Percentiles rank a stretch among this genome's conserved stretches.
Conservation (phyloP, 2,888 invertebrate genomes). For the Coelinius sp. region DNA sequence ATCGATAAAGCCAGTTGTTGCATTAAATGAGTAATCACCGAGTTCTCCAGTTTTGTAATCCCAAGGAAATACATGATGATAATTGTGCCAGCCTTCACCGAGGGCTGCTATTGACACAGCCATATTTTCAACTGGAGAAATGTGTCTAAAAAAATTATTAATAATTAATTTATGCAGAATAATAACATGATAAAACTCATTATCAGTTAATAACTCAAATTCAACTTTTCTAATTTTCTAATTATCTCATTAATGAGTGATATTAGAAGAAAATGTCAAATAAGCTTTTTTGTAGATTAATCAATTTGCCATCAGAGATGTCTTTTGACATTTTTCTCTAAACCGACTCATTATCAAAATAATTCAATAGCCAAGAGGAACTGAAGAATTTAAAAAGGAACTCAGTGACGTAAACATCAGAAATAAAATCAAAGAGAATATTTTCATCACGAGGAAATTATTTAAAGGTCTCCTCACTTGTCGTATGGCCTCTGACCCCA, state of each 20-base stretch:
- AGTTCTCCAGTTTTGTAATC: constrained; percentile 76
- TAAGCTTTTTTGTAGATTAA: too few relatives aligned
- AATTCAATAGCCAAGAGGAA: too few relatives aligned
- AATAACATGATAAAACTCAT: too few relatives aligned
- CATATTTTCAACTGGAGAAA: constrained; percentile 81
- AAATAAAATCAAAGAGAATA: constrained; percentile 7
- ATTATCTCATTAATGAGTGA: too few relatives aligned
- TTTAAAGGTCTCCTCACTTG: constrained; percentile 72
- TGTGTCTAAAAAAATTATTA: constrained; percentile 72
- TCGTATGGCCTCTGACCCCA: constrained; percentile 96
- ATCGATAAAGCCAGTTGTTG: constrained; percentile 87
- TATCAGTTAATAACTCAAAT: too few relatives aligned
- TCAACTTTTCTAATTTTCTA: too few relatives aligned
- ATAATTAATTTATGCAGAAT: neutral
- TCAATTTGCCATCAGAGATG: too few relatives aligned
- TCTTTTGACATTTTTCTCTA: too few relatives aligned
- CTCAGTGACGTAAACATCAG: constrained; percentile 7
- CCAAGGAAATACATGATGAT: constrained; percentile 82
- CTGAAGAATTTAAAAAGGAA: neutral
- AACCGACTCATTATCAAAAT: too few relatives aligned
- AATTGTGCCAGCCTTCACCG: constrained; percentile 90
- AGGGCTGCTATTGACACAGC: constrained; percentile 82
- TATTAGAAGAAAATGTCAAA: too few relatives aligned
- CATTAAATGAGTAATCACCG: constrained; percentile 77
- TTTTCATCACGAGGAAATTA: constrained; percentile 35